Conservation (phyloP, 2,797 vertebrate species). For the Thripadectes ignobilis region DNA sequence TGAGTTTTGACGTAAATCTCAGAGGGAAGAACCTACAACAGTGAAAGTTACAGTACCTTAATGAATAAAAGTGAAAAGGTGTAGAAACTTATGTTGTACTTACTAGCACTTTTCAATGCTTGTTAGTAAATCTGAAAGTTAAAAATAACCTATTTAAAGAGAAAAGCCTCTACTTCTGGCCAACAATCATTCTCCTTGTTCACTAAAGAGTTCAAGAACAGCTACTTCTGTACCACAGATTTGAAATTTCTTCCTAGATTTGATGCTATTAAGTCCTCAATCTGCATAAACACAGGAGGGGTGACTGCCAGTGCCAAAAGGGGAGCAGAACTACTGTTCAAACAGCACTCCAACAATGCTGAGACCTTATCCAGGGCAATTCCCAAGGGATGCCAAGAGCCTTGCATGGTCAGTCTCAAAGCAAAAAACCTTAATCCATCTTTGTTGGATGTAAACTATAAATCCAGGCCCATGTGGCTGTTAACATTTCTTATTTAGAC, state of each 20-base stretch:
- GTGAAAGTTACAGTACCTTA: neutral
- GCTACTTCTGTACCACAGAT: neutral
- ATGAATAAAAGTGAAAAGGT: neutral
- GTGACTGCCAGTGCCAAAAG: neutral
- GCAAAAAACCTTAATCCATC: neutral
- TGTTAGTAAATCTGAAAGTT: neutral
- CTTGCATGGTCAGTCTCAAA: neutral
- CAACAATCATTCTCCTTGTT: neutral
- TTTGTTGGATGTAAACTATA: neutral
- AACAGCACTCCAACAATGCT: neutral
- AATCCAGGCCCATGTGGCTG: neutral
- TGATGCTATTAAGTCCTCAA: neutral
- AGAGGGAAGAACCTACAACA: neutral
- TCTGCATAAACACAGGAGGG: fast-evolving
- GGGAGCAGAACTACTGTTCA: neutral
- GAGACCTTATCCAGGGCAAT: neutral
- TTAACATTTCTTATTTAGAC: neutral
- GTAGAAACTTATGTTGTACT: neutral
- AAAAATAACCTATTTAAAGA: neutral
- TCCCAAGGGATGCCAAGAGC: neutral
- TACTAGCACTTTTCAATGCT: neutral
- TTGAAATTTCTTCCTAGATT: conserved; percentile 6
- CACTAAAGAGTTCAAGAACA: neutral
- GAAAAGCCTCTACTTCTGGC: neutral
- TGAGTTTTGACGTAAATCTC: neutral